phyloP scores from a whole-genome alignment of 2,113 vertebrate species.

The Odocoileus virginianus region DNA sequence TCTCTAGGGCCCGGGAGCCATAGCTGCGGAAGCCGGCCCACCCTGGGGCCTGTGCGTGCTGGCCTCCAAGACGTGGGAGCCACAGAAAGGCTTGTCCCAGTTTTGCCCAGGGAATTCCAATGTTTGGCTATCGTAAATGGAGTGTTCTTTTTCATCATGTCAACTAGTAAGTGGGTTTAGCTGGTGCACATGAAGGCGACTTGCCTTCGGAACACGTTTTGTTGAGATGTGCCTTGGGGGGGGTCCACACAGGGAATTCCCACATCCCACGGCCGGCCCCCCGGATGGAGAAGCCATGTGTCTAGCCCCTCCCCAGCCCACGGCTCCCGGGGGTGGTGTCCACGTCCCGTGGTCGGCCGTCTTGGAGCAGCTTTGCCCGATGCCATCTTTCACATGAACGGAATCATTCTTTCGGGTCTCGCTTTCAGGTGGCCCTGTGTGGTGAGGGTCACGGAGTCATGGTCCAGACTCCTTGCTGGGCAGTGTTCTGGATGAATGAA shows the following conservation, averaged over 20 bases:
- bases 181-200: rapidly evolving
- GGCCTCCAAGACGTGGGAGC: neutral
- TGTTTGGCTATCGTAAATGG: neutral
- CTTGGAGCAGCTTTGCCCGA: neutral
- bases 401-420: rapidly evolving
- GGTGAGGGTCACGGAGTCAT: neutral
- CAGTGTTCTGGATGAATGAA: rapidly evolving
- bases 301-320: neutral
- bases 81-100: neutral
- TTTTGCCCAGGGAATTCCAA: neutral
- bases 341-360: rapidly evolving
- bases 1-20: neutral
- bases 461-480: rapidly evolving
- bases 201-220: neutral
- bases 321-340: neutral
- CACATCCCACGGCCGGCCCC: neutral
- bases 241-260: rapidly evolving
- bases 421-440: rapidly evolving
- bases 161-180: neutral
- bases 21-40: neutral
- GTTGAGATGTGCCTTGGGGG: neutral
- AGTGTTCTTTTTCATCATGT: neutral
- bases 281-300: rapidly evolving
- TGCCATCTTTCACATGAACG: neutral
- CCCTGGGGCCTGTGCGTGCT: neutral